phyloP scores from a whole-genome alignment of 2,797 vertebrate species.

The Mustela erminea region DNA sequence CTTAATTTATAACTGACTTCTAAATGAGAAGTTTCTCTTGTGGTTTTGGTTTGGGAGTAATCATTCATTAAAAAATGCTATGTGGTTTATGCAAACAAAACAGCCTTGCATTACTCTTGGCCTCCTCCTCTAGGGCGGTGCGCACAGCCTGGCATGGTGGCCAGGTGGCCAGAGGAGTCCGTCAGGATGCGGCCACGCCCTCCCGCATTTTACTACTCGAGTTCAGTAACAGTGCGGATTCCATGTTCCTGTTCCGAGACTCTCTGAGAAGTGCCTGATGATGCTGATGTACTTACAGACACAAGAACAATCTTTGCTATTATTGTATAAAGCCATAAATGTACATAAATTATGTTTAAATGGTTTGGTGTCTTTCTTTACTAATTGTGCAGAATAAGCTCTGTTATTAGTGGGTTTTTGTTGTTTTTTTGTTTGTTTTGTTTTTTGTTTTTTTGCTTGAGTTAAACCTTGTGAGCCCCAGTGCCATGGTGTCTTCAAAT shows the following conservation, averaged over 20 bases:
- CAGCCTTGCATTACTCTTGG: conserved; percentile 79
- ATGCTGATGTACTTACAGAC: conserved; percentile 89
- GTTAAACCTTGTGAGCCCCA: background rate
- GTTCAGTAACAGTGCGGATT: conserved; percentile 84
- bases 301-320: conserved; percentile 93
- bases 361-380: conserved; percentile 88
- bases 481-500: background rate
- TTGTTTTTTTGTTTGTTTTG: background rate
- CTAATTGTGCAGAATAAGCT: conserved; percentile 79
- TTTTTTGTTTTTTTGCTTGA: background rate
- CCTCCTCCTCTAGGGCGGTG: conserved; percentile 83
- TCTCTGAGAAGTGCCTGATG: conserved; percentile 92
- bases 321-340: conserved; percentile 95
- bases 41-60: conserved; percentile 87
- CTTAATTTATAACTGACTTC: conserved; percentile 94
- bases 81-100: conserved; percentile 92
- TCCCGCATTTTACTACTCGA: conserved; percentile 79
- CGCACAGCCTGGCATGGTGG: conserved; percentile 83
- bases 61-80: conserved; percentile 87
- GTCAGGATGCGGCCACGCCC: conserved; percentile 78
- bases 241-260: conserved; percentile 86
- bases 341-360: conserved; percentile 93
- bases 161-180: conserved; percentile 84
- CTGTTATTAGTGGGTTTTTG: conserved; percentile 75
- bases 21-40: conserved; percentile 87